Evolutionary conservation across 2,113 vertebrate genomes (phyloP).

Genomic region (Labrus mixtus): DNA sequence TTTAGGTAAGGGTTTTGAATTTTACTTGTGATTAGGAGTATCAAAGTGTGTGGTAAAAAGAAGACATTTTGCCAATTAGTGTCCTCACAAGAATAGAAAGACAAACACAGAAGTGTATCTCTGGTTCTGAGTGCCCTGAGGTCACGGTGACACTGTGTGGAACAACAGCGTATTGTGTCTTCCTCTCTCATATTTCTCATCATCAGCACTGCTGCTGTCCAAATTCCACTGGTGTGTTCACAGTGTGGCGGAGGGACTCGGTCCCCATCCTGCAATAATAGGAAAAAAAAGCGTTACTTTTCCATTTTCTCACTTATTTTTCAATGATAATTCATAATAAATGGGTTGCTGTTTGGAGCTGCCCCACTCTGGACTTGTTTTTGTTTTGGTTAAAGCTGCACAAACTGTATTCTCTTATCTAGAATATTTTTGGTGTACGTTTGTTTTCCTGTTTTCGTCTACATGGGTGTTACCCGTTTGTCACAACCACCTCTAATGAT

Average conservation of each 20-base stretch:
- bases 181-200: slow-evolving; percentile 75
- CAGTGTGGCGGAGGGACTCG: slow-evolving; percentile 26
- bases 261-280: slow-evolving; percentile 74
- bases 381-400: slow-evolving; percentile 35
- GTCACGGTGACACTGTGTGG: slow-evolving; percentile 63
- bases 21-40: too few species aligned
- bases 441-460: not conserved
- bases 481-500: not conserved
- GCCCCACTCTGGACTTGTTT: slow-evolving; percentile 17
- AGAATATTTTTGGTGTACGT: slow-evolving; percentile 16
- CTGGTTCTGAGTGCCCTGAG: slow-evolving; percentile 26
- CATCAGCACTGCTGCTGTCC: slow-evolving; percentile 68
- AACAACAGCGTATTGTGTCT: slow-evolving; percentile 69
- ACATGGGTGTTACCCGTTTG: not conserved
- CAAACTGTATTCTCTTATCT: slow-evolving; percentile 11
- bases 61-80: not conserved
- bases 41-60: too few species aligned
- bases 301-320: slow-evolving; percentile 67
- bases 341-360: slow-evolving; percentile 63
- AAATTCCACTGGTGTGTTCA: slow-evolving; percentile 66
- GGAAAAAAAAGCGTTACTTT: slow-evolving; percentile 79
- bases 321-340: slow-evolving; percentile 63
- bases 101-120: not conserved
- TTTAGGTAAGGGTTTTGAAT: too few species aligned
- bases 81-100: not conserved